A percentile compares a stretch with the other conserved stretches of the same genome.
Evolutionary conservation across 2,888 invertebrate species (phyloP).

Genomic region (Tetragonula carbonaria): DNA sequence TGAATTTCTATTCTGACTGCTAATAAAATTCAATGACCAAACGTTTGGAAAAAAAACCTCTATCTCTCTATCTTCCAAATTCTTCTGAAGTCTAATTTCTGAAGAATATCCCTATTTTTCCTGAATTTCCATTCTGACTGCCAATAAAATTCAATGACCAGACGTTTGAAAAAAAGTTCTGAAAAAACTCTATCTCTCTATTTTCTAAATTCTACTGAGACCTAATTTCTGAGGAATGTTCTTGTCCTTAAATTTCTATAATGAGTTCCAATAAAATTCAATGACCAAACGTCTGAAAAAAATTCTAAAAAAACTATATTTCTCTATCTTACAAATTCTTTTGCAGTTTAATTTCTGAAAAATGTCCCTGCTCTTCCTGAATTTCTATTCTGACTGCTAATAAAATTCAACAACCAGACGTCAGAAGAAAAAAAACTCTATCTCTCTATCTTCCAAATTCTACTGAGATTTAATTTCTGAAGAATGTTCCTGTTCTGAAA

Average conservation of each 20-base stretch:
- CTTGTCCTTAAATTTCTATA: no score
- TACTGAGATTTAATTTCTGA: background rate
- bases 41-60: background rate
- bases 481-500: background rate
- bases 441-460: no score
- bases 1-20: no score
- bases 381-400: no score
- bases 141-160: background rate
- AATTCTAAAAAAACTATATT: background rate
- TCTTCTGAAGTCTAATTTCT: background rate
- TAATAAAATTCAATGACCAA: background rate
- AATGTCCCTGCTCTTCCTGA: no score
- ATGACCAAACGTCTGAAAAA: background rate
- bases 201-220: no score
- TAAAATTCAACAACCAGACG: background rate
- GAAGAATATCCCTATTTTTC: no score
- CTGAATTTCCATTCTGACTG: no score
- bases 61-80: background rate
- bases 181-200: background rate
- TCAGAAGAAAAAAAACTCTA: background rate
- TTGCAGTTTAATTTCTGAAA: no score
- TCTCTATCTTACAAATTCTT: background rate
- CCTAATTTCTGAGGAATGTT: background rate
- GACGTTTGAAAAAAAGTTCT: background rate
- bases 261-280: background rate